phyloP scores from a whole-genome alignment of 2,797 vertebrate species.

The Xenopus petersii region DNA sequence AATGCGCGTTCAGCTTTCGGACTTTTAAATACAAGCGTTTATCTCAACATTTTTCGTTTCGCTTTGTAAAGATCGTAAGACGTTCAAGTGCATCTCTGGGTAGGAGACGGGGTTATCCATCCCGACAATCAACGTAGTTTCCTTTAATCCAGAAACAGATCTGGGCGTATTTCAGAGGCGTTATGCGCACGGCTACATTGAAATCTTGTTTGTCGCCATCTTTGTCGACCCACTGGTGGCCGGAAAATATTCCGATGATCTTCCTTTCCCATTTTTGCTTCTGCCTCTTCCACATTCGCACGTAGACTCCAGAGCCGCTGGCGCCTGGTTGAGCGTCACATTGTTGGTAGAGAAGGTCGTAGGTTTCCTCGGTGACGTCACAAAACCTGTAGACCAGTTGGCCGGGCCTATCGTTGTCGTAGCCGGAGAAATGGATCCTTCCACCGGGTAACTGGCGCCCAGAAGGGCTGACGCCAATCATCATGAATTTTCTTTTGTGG shows the following conservation, averaged over 20 bases:
- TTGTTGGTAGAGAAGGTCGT: constrained; percentile 92
- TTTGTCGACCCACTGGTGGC: constrained; percentile 95
- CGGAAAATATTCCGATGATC: constrained; percentile 95
- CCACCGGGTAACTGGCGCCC: constrained; percentile 79
- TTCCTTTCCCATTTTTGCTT: constrained; percentile 89
- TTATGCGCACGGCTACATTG: constrained; percentile 94
- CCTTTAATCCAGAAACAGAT: constrained; percentile 99
- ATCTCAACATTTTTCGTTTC: constrained; percentile 16
- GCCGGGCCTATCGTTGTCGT: constrained; percentile 87
- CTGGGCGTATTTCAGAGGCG: constrained; percentile 95
- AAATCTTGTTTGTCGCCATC: constrained; percentile 88
- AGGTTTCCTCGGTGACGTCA: constrained; percentile 84
- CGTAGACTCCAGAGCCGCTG: constrained; percentile 92
- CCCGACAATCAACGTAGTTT: constrained; percentile 91
- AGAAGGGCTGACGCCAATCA: constrained; percentile 86
- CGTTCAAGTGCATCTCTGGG: constrained; percentile 49
- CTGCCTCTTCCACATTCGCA: constrained; percentile 90
- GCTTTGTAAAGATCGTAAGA: constrained; percentile 53
- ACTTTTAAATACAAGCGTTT: background rate
- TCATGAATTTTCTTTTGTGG: constrained; percentile 93
- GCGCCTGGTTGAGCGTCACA: constrained; percentile 94
- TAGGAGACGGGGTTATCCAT: constrained; percentile 70
- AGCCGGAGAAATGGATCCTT: constrained; percentile 94
- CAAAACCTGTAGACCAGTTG: constrained; percentile 96
- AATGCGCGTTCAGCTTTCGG: no score